phyloP scores from a whole-genome alignment of 2,113 vertebrate genomes.

The Muscicapa adusta region DNA sequence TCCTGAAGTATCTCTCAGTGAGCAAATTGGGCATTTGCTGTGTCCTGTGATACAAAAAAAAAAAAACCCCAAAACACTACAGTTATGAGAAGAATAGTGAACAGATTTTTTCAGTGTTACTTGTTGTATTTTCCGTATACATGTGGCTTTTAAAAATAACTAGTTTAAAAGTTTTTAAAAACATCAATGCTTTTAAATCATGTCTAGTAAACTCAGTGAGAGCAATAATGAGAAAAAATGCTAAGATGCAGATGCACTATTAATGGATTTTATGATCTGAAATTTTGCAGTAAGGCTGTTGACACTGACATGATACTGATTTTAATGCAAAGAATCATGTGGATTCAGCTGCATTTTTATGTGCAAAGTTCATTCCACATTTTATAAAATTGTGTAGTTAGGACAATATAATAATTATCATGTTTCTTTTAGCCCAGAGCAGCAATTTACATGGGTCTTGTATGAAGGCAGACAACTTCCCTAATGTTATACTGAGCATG shows the following conservation, averaged over 20 bases:
- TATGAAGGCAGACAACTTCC: background rate
- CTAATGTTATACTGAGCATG: background rate
- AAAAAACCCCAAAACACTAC: background rate
- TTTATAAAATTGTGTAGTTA: background rate
- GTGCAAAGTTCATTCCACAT: background rate
- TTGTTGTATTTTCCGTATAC: background rate
- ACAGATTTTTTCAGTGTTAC: background rate
- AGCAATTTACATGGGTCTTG: background rate
- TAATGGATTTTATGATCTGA: background rate
- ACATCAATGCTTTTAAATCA: background rate
- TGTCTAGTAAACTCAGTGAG: background rate
- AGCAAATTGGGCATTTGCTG: background rate
- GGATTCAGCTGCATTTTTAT: background rate
- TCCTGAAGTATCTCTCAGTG: background rate
- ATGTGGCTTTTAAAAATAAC: background rate
- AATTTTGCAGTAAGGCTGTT: background rate
- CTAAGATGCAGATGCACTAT: background rate
- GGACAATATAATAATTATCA: background rate
- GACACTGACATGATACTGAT: background rate
- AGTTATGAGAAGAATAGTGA: background rate
- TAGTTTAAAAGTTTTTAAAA: background rate
- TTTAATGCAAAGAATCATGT: background rate
- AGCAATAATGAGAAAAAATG: background rate
- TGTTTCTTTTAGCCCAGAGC: background rate
- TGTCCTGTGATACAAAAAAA: background rate